Percentiles rank a stretch among this genome's conserved stretches.
These are phyloP conservation scores for Brachionus calyciflorus DNA, from an alignment of 1,140 invertebrate species.

Conservation along the genomic window DNA sequence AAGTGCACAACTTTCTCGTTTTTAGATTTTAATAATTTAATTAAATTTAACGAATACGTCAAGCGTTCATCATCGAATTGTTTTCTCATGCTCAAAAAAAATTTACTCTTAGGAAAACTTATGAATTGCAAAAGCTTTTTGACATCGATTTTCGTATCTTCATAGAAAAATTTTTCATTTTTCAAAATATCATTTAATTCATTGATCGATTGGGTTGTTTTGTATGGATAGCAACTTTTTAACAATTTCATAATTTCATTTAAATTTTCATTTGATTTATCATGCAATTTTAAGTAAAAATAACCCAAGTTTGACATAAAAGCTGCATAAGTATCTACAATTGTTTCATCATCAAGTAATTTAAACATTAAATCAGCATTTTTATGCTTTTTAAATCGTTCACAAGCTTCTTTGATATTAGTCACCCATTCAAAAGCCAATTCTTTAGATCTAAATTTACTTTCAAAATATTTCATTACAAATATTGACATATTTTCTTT, in stretches of 20 bases:
- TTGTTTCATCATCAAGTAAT: neutral
- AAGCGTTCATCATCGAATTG: neutral
- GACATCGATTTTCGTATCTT: conserved; percentile 3
- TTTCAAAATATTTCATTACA: neutral
- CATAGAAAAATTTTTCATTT: neutral
- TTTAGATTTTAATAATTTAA: neutral
- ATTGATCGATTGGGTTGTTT: neutral
- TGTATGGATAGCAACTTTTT: neutral
- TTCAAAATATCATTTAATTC: neutral
- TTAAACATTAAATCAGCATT: neutral
- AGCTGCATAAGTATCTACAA: neutral
- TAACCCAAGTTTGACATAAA: neutral
- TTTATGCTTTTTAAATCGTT: neutral
- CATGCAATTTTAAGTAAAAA: neutral
- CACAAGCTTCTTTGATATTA: conserved; percentile 7
- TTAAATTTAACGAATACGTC: neutral
- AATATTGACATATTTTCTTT: neutral
- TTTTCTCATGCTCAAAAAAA: neutral
- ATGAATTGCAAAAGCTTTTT: neutral
- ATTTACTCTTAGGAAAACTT: neutral
- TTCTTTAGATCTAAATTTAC: neutral
- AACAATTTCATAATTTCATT: neutral
- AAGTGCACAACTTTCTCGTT: neutral
- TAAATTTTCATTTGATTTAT: neutral
- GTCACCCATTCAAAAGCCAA: neutral